Base-by-base conservation (phyloP, 1,140 invertebrate species). In the Pissodes strobi region DNA sequence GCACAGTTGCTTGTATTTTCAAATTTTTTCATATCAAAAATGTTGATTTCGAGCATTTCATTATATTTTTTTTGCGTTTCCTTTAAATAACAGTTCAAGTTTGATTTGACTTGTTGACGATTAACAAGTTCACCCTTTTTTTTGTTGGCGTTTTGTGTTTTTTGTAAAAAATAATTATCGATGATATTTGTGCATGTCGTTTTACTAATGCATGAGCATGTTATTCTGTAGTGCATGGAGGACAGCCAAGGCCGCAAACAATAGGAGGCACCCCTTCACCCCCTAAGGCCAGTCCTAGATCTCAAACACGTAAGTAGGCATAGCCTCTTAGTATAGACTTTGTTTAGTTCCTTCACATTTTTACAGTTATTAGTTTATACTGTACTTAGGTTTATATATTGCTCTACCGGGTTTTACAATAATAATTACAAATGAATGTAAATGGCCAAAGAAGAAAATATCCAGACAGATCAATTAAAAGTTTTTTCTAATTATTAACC, bases 201-300 rank as follows among this genome's bases (percentile, higher is more conserved):
- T 52, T 23, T n/a, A 46, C 30, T 74, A 61, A 69, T 67, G 79
- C 79, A 82, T 81, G 79, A 73, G 77, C 79, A 81, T 79, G 79
- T 75, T 72, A 72, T 74, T 76, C 74, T 68, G 68, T 73, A 67
- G 59, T 72, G 68, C 66, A 69, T 68, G 68, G 45, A 41, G 23
- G 10, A 17, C 60, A 63, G 38, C 45, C 46, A 19, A 49, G 61
- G 41, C 63, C 70, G 37, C 64, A 51, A 61, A 71, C 69, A 56
- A 57, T 60, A 48, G 65, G 70, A 25, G 55, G 62, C 57, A 67
- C 64, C 51, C 56, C 53, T 51, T 59, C 59, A 45, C 59, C 66
- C 18, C 46, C 52, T 23, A 64, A 68, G 45, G 23, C 63, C 34
- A 48, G 39, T 60, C 66, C 69, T 27, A 68, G 69, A 41, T 51